These are phyloP conservation scores for Drosophila bipectinata DNA, from an alignment of 1,140 invertebrate species.

Conservation along the genomic window DNA sequence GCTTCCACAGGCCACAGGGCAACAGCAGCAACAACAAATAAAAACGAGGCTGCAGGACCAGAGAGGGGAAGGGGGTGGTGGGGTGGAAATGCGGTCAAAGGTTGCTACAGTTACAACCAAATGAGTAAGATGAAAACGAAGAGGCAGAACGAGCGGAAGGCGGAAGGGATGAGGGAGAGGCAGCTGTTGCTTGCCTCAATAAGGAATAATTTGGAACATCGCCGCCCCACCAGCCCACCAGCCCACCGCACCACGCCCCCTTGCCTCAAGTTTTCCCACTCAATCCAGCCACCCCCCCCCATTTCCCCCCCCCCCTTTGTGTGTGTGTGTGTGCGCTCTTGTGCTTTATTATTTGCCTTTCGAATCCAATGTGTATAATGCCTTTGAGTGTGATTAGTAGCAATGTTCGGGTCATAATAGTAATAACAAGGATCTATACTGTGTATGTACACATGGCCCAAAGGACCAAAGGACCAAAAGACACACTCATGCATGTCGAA, in stretches of 20 bases:
- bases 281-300: not conserved
- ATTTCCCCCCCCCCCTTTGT: constrained; percentile 3
- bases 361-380: constrained; percentile 58
- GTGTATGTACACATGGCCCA: not conserved
- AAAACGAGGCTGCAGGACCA: not conserved
- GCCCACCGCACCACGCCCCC: not conserved
- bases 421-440: constrained; percentile 40
- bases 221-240: not conserved
- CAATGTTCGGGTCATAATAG: constrained; percentile 33
- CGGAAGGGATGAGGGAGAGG: not conserved
- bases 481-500: not conserved
- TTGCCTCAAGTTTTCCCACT: not conserved
- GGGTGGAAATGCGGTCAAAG: constrained; percentile 43
- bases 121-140: constrained; percentile 38
- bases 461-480: constrained; percentile 3
- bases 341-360: constrained; percentile 55
- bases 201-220: constrained; percentile 44
- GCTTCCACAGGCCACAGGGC: constrained; percentile 48
- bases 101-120: constrained; percentile 58
- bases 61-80: too few species aligned
- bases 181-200: constrained; percentile 60
- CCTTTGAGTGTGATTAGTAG: constrained; percentile 66
- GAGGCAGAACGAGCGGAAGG: not conserved
- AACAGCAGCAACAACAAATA: constrained; percentile 25
- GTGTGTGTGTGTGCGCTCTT: constrained; percentile 26